These are phyloP conservation scores for Micromesistius poutassou DNA, from an alignment of 2,797 vertebrate genomes.

Conservation along the genomic window DNA sequence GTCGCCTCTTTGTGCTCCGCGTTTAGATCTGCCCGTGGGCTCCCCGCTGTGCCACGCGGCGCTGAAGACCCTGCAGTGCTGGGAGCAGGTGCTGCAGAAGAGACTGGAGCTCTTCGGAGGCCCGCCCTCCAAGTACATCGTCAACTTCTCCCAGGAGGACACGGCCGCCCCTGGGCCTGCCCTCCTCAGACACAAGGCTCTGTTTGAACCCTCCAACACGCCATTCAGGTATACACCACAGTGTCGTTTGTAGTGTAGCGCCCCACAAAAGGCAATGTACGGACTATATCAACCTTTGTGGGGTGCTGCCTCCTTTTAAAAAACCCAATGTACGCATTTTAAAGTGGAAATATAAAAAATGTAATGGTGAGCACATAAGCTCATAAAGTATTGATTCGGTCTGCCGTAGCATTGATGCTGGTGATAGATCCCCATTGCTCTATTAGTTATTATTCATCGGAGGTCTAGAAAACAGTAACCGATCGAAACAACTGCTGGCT, in stretches of 20 bases:
- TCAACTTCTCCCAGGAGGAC: slow-evolving; percentile 80
- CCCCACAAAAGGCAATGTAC: too few relatives aligned
- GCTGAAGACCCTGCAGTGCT: slow-evolving; percentile 91
- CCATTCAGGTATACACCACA: slow-evolving; percentile 82
- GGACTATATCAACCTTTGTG: too few relatives aligned
- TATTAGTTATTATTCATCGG: background rate
- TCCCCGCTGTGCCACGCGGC: slow-evolving; percentile 91
- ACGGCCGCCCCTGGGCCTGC: slow-evolving; percentile 82
- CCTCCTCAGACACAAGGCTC: slow-evolving; percentile 91
- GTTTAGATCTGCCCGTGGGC: slow-evolving; percentile 88
- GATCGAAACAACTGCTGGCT: background rate
- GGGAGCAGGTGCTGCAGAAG: slow-evolving; percentile 94
- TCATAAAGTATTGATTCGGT: too few relatives aligned
- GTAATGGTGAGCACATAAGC: background rate
- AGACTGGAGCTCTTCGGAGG: slow-evolving; percentile 90
- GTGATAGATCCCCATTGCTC: background rate
- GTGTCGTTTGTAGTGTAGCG: too few relatives aligned
- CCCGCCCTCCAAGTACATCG: slow-evolving; percentile 89
- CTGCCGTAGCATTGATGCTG: too few relatives aligned
- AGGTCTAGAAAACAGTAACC: background rate
- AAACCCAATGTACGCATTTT: background rate
- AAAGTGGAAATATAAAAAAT: background rate
- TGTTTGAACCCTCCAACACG: slow-evolving; percentile 92
- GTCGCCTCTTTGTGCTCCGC: slow-evolving; percentile 19
- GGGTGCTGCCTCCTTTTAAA: background rate